Evolutionary conservation across 2,113 vertebrate genomes (phyloP).

Genomic region (Chaetodon trifascialis): DNA sequence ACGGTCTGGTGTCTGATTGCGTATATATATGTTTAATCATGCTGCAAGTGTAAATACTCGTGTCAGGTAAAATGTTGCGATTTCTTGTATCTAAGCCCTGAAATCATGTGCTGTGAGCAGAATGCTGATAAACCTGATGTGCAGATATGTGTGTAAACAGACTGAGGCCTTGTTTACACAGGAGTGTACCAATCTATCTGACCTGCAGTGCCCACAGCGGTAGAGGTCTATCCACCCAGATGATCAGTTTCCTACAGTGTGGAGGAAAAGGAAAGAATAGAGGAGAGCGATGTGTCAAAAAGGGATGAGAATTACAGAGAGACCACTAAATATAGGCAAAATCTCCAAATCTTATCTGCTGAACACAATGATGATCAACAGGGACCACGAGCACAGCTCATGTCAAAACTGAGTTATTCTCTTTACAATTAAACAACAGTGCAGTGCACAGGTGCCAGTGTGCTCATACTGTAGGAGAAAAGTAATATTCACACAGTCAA

Average conservation of each 20-base stretch:
- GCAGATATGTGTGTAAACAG: constrained; percentile 23
- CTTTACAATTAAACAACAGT: constrained; percentile 24
- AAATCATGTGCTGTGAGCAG: not conserved
- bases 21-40: constrained; percentile 22
- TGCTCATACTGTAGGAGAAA: constrained; percentile 41
- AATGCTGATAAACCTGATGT: constrained; percentile 1
- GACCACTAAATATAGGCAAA: not conserved
- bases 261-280: constrained; percentile 5
- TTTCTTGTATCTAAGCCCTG: not conserved
- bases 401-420: constrained; percentile 24
- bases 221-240: constrained; percentile 89
- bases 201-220: constrained; percentile 89
- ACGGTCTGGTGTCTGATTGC: constrained; percentile 55
- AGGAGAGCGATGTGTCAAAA: constrained; percentile 10
- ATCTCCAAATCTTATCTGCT: not conserved
- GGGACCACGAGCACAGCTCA: constrained; percentile 15
- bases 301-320: not conserved
- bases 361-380: constrained; percentile 3
- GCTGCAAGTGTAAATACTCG: constrained; percentile 10
- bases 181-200: constrained; percentile 55
- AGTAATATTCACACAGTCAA: constrained; percentile 53
- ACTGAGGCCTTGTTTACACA: constrained; percentile 34
- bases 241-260: constrained; percentile 85
- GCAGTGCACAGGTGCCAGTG: constrained; percentile 17
- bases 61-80: constrained; percentile 18